These are phyloP conservation scores for Drosophila nasuta DNA, from an alignment of 1,140 invertebrate species.

Conservation along the genomic window DNA sequence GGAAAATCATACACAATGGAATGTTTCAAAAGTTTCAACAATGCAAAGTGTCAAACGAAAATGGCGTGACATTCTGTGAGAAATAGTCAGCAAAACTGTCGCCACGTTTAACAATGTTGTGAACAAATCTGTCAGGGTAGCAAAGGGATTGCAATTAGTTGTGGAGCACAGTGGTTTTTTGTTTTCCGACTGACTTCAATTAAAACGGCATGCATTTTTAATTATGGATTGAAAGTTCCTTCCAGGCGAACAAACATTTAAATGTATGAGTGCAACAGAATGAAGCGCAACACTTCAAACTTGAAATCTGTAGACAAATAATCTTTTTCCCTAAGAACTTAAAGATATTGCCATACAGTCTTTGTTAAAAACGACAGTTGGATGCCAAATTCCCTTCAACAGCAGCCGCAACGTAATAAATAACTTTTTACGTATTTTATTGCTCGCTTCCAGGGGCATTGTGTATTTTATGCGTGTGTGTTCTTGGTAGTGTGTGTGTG, in stretches of 20 bases:
- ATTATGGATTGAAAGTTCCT: background rate
- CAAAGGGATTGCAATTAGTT: constrained; percentile 16
- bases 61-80: constrained; percentile 52
- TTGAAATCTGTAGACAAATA: no score
- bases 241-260: background rate
- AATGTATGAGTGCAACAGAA: no score
- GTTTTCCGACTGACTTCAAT: constrained; percentile 13
- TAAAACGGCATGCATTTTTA: constrained; percentile 2
- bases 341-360: constrained; percentile 8
- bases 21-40: background rate
- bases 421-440: constrained; percentile 53
- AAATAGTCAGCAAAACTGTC: constrained; percentile 49
- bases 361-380: constrained; percentile 20
- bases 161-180: constrained; percentile 5
- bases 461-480: background rate
- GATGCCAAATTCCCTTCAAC: constrained; percentile 9
- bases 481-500: background rate
- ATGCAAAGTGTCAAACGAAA: constrained; percentile 41
- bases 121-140: constrained; percentile 21
- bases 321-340: background rate
- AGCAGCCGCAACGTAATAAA: constrained; percentile 43
- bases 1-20: no score
- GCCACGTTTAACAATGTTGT: constrained; percentile 19
- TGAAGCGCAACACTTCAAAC: no score
- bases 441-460: constrained; percentile 45